Conservation (phyloP, 2,113 vertebrate species). For the Amphiprion ocellaris region DNA sequence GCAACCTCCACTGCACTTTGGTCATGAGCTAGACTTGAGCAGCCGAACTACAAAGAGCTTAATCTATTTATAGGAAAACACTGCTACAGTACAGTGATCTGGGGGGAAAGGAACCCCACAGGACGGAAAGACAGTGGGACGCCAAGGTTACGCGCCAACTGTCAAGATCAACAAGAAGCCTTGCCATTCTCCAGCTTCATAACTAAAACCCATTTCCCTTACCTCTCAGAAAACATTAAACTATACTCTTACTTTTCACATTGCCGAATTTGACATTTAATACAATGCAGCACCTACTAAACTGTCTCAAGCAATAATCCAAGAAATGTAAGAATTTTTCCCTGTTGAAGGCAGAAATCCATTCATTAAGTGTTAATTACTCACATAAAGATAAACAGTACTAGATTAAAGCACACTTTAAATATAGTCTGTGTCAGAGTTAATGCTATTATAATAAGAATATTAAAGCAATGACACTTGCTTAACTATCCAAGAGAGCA, state of each 20-base stretch:
- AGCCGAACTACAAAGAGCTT: slow-evolving; percentile 75
- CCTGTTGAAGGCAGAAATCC: slow-evolving; percentile 12
- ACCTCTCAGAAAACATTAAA: slow-evolving; percentile 54
- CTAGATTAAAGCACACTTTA: background rate
- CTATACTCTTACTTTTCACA: slow-evolving; percentile 59
- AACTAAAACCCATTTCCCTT: slow-evolving; percentile 55
- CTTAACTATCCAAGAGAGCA: slow-evolving; percentile 9
- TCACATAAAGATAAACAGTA: slow-evolving; percentile 4
- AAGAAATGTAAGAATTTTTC: slow-evolving; percentile 22
- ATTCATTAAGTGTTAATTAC: slow-evolving; percentile 17
- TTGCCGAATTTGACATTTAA: slow-evolving; percentile 57
- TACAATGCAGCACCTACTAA: slow-evolving; percentile 54
- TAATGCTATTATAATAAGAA: background rate
- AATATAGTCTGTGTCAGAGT: background rate
- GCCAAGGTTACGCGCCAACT: slow-evolving; percentile 64
- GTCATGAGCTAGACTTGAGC: slow-evolving; percentile 68
- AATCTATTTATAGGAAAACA: slow-evolving; percentile 87
- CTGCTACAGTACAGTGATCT: slow-evolving; percentile 72
- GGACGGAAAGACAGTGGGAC: slow-evolving; percentile 63
- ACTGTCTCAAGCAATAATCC: slow-evolving; percentile 33
- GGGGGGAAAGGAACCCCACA: slow-evolving; percentile 54
- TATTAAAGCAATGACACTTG: background rate
- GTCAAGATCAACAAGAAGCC: slow-evolving; percentile 63
- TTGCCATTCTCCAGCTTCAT: slow-evolving; percentile 45
- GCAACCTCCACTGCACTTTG: slow-evolving; percentile 72